Evolutionary conservation across 2,113 vertebrate species (phyloP), one percentile per base, ranked within the genome.

Genomic region (Tamias sibiricus): DNA sequence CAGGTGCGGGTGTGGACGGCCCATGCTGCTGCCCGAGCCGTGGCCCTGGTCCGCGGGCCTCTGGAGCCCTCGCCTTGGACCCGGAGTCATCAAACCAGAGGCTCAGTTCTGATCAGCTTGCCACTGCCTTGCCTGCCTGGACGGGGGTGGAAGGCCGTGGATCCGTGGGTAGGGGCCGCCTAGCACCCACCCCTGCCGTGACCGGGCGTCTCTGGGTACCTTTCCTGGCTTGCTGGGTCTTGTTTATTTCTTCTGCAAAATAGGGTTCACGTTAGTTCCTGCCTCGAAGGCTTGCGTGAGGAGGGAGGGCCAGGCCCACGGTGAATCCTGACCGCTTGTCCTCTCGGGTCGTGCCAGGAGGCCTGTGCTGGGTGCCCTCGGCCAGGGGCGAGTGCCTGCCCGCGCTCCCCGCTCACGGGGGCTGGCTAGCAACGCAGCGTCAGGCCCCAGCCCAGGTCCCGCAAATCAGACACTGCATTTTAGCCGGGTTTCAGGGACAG

Each of bases 361-460:
- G 62, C 0, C 0, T 0, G 4, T 1, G 5, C 30, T 2, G 1
- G 1, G 7, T 81, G 32, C 44, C 7, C 22, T 8, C 4, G 1
- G 30, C 14, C 32, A 42, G 1, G 0, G 6, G 47, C 64, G 35
- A 26, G 17, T 2, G 12, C 10, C 8, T 1, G n/a, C n/a, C 22
- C 9, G 30, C 4, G 1, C 13, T 3, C 14, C n/a, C 3, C 0
- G 77, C 32, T 8, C 24, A 7, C 66, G 2, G 8, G 44, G 10
- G 66, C 6, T 17, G 13, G 76, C 59, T 37, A 28, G 64, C 30
- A 6, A 32, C 2, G 30, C 3, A 14, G 54, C 12, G 14, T 87
- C 66, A 8, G 76, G n/a, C 37, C 40, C 71, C n/a, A 26, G 6
- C 52, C 52, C 24, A 20, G 85, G 22, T 37, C n/a, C 16, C 16